Percentiles rank a stretch among this genome's conserved stretches.
Conservation (phyloP, 2,113 vertebrate genomes). For the Marmota flaviventris region DNA sequence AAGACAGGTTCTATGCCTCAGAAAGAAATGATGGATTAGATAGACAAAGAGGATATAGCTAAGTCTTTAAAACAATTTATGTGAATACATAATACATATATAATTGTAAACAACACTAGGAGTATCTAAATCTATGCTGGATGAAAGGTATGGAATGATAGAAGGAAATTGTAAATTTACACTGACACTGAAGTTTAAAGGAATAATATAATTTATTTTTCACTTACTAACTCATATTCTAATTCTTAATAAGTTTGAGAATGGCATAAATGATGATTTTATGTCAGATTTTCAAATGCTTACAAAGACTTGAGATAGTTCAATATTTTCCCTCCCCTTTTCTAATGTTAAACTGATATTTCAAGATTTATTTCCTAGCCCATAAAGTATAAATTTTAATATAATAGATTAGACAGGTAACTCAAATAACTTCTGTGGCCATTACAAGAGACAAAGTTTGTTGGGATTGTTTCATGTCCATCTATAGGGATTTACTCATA, state of each 20-base stretch:
- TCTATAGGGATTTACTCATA: background rate
- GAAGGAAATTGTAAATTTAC: background rate
- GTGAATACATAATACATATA: too few relatives aligned
- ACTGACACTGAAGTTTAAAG: background rate
- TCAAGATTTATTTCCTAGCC: background rate
- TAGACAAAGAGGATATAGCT: background rate
- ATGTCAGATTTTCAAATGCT: background rate
- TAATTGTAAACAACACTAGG: background rate
- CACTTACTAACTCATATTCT: background rate
- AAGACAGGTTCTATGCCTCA: background rate
- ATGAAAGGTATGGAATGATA: background rate
- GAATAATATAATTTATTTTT: background rate
- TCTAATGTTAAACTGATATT: background rate
- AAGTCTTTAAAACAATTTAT: background rate
- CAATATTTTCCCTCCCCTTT: background rate
- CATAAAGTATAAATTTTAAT: background rate
- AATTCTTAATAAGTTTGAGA: background rate
- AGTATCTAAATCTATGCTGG: background rate
- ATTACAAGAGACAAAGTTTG: background rate
- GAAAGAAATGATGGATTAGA: background rate
- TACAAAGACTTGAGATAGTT: background rate
- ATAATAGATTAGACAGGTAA: background rate
- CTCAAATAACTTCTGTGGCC: background rate
- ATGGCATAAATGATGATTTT: background rate
- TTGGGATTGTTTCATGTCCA: background rate